phyloP scores from a whole-genome alignment of 2,888 invertebrate species.

The Lycocerus yunnanus region DNA sequence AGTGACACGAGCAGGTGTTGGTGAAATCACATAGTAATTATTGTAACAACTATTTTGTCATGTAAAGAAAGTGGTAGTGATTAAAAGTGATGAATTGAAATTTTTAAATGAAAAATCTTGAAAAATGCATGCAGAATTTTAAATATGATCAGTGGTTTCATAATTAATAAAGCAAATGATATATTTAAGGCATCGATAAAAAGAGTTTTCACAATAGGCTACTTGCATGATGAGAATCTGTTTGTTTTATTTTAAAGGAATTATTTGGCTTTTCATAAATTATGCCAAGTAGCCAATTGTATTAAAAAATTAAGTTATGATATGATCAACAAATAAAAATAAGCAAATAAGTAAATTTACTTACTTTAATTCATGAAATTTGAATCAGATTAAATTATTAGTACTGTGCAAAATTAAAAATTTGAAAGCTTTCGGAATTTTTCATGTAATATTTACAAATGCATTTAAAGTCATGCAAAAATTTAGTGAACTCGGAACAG shows the following conservation, averaged over 20 bases:
- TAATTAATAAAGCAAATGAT: background rate
- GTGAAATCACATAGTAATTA: background rate
- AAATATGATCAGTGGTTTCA: background rate
- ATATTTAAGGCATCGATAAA: background rate
- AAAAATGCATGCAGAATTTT: background rate
- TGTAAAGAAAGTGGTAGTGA: background rate
- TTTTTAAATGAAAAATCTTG: background rate
- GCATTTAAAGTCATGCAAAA: background rate
- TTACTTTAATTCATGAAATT: background rate
- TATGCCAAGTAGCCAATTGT: background rate
- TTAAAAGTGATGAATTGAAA: background rate
- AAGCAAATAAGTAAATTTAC: background rate
- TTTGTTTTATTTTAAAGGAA: too few relatives aligned
- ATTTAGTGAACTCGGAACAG: background rate
- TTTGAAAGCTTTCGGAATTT: background rate
- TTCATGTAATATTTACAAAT: background rate
- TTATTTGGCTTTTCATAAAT: too few relatives aligned
- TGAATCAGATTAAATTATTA: background rate
- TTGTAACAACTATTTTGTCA: background rate
- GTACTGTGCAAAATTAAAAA: background rate
- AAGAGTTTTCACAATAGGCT: background rate
- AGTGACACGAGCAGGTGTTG: background rate
- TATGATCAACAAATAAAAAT: background rate
- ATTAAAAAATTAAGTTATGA: background rate
- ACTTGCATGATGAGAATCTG: background rate